A percentile compares a stretch with the other conserved stretches of the same genome.
Conservation (phyloP, 2,888 invertebrate genomes). For the Ganaspis brasiliensis region DNA sequence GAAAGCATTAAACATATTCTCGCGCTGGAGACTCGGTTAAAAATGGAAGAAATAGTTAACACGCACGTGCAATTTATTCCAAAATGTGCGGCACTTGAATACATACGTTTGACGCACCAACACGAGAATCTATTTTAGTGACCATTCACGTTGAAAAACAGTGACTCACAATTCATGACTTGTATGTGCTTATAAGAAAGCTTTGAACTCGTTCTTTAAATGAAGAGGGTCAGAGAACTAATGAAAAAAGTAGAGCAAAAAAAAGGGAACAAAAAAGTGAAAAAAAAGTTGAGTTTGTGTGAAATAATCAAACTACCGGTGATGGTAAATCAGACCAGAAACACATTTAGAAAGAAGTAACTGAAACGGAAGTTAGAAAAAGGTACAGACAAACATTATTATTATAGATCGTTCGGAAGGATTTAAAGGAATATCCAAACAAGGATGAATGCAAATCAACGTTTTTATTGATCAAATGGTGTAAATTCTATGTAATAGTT, state of each 20-base stretch:
- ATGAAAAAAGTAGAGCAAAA: conserved; percentile 27
- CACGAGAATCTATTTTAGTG: conserved; percentile 43
- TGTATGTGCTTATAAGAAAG: conserved; percentile 32
- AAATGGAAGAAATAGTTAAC: conserved; percentile 36
- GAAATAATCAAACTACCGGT: conserved; percentile 20
- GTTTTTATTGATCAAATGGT: too few relatives aligned
- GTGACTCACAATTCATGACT: conserved; percentile 43
- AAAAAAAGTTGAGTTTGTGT: conserved; percentile 28
- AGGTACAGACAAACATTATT: too few relatives aligned
- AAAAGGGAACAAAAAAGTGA: conserved; percentile 37
- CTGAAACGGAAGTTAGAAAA: too few relatives aligned
- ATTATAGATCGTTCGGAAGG: too few relatives aligned
- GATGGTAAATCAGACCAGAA: conserved; percentile 30
- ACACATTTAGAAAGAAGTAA: too few relatives aligned
- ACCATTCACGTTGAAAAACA: conserved; percentile 47
- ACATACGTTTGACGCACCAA: conserved; percentile 36
- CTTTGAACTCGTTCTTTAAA: conserved; percentile 77
- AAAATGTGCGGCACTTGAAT: conserved; percentile 28
- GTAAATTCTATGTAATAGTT: too few relatives aligned
- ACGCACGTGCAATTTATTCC: conserved; percentile 47
- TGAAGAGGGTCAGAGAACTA: conserved; percentile 66
- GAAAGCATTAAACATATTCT: conserved; percentile 23
- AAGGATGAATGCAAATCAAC: too few relatives aligned
- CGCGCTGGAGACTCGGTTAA: conserved; percentile 23
- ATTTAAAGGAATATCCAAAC: too few relatives aligned